These are phyloP conservation scores for Peromyscus nudipes DNA, from an alignment of 2,797 vertebrate species.

Conservation along the genomic window DNA sequence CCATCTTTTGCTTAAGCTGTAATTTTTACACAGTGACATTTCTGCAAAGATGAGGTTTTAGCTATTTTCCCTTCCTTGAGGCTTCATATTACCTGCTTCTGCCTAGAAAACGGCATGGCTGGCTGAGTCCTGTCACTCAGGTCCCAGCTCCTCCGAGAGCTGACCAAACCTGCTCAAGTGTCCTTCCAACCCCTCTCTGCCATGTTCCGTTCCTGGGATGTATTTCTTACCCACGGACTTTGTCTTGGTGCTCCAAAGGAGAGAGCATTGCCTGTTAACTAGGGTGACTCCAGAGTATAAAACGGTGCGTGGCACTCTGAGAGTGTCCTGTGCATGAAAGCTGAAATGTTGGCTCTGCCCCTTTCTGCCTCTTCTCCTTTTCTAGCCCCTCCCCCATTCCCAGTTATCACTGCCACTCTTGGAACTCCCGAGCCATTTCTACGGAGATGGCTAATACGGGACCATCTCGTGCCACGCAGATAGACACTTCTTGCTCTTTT, in stretches of 20 bases:
- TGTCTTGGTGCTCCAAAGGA: neutral
- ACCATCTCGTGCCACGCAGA: neutral
- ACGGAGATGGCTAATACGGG: neutral
- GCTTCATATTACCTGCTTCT: neutral
- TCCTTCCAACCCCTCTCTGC: neutral
- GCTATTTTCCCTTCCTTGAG: neutral
- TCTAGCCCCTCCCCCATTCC: neutral
- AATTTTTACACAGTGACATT: neutral
- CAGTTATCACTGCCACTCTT: neutral
- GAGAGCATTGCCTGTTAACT: neutral
- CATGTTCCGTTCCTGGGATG: neutral
- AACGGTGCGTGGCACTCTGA: neutral
- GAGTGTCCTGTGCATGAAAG: neutral
- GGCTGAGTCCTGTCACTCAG: neutral
- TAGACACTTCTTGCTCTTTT: conserved; percentile 49
- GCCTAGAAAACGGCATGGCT: neutral
- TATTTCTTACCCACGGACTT: neutral
- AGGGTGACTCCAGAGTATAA: neutral
- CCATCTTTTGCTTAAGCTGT: neutral
- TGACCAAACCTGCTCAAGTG: neutral
- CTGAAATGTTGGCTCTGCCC: neutral
- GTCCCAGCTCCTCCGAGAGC: neutral
- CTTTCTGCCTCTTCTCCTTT: neutral
- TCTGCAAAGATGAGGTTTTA: neutral
- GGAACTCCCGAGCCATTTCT: neutral